Conservation (phyloP, 2,888 invertebrate genomes). For the Hyposoter didymator region DNA sequence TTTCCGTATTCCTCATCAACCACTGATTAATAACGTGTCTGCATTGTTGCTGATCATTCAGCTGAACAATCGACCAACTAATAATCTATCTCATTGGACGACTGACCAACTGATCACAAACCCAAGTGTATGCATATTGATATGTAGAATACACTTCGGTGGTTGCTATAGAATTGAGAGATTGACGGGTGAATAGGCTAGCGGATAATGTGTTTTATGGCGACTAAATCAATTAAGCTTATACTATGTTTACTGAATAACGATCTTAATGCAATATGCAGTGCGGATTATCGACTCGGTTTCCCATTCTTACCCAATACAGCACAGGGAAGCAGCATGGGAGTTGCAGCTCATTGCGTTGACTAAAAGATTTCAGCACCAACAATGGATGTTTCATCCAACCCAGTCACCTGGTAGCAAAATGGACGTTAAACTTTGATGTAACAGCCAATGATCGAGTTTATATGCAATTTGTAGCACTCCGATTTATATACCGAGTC, state of each 20-base stretch:
- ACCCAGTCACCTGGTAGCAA: neutral
- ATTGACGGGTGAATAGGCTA: neutral
- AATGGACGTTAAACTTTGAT: neutral
- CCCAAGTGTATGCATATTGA: constrained; percentile 58
- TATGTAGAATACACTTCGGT: neutral
- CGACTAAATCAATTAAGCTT: constrained; percentile 66
- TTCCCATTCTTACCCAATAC: constrained; percentile 10
- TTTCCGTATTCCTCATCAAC: constrained; percentile 30
- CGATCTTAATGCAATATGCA: constrained; percentile 71
- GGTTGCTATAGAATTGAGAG: constrained; percentile 33
- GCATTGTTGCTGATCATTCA: constrained; percentile 48
- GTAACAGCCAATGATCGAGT: neutral
- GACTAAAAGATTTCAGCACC: neutral
- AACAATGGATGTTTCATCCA: neutral
- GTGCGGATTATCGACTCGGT: constrained; percentile 72
- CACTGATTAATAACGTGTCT: constrained; percentile 44
- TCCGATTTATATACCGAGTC: neutral
- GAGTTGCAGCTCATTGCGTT: no score
- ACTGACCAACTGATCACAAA: constrained; percentile 69
- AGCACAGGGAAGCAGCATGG: neutral
- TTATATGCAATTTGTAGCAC: neutral
- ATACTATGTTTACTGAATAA: constrained; percentile 69
- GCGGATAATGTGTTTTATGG: constrained; percentile 68
- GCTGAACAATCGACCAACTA: constrained; percentile 69
- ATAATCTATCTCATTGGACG: constrained; percentile 71